Percentiles rank a stretch among this genome's conserved stretches.
phyloP scores from a whole-genome alignment of 2,888 invertebrate species.

The Gordius sp. region DNA sequence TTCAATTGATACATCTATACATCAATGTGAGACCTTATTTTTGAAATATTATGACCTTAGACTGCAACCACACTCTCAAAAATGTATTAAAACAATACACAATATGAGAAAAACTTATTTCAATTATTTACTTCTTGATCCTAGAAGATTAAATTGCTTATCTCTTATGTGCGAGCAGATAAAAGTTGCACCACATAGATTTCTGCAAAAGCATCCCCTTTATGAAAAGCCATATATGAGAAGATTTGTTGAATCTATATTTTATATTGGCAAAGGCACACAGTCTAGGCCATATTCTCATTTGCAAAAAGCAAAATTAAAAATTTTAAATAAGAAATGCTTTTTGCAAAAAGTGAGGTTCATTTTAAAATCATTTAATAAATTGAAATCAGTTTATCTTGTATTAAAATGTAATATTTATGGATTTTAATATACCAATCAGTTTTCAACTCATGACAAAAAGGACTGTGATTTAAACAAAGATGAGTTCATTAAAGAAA shows the following conservation, averaged over 20 bases:
- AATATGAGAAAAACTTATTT: neutral
- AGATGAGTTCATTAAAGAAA: neutral
- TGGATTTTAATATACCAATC: too few species aligned
- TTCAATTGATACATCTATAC: too few species aligned
- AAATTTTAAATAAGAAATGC: neutral
- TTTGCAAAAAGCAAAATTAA: neutral
- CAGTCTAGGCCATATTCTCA: neutral
- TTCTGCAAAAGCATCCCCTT: too few species aligned
- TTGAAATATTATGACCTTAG: neutral
- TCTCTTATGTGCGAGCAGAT: too few species aligned
- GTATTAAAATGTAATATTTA: neutral
- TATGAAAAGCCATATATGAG: neutral
- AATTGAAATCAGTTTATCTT: too few species aligned
- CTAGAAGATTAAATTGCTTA: neutral
- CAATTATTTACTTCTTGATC: neutral
- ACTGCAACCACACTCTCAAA: neutral
- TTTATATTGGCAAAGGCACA: slow-evolving; percentile 8
- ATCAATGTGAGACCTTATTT: too few species aligned
- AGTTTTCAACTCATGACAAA: too few species aligned
- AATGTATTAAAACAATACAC: neutral
- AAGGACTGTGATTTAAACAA: too few species aligned
- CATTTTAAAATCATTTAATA: too few species aligned
- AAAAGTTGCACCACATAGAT: too few species aligned
- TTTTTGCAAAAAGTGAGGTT: too few species aligned
- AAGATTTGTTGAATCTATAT: neutral